Conservation (phyloP, 2,113 vertebrate species). For the Coreoperca whiteheadi region DNA sequence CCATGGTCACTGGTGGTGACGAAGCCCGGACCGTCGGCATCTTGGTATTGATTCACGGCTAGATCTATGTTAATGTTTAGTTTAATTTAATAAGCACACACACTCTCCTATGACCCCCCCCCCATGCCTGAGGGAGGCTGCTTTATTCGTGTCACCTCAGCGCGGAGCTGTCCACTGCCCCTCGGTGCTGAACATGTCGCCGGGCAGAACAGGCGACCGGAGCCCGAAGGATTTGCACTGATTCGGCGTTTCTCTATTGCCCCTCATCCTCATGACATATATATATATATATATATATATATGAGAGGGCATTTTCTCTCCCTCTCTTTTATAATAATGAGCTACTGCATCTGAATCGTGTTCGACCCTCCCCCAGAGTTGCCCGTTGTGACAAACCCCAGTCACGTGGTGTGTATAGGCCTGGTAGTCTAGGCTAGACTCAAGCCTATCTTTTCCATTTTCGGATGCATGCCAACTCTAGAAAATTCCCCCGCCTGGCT, state of each 20-base stretch:
- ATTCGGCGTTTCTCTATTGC: conserved; percentile 7
- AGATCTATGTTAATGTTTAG: neutral
- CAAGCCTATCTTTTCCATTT: conserved; percentile 35
- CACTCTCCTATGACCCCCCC: neutral
- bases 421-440: conserved; percentile 25
- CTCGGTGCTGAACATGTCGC: conserved; percentile 75
- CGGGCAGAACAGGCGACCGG: conserved; percentile 1
- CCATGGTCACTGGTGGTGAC: conserved; percentile 66
- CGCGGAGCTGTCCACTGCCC: conserved; percentile 76
- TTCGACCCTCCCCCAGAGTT: conserved; percentile 45
- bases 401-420: conserved; percentile 57
- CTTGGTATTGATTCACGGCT: neutral
- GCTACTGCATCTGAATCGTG: neutral
- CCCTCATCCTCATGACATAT: conserved; percentile 6
- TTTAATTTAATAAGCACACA: neutral
- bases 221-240: neutral
- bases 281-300: no score
- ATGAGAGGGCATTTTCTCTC: neutral
- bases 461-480: conserved; percentile 36
- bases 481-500: conserved; percentile 19
- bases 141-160: conserved; percentile 27
- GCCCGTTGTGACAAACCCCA: conserved; percentile 60
- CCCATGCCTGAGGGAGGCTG: neutral
- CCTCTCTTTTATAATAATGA: no score
- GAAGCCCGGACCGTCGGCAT: conserved; percentile 32